These are phyloP conservation scores for Spodoptera picta DNA, from an alignment of 2,888 invertebrate species.

Conservation along the genomic window DNA sequence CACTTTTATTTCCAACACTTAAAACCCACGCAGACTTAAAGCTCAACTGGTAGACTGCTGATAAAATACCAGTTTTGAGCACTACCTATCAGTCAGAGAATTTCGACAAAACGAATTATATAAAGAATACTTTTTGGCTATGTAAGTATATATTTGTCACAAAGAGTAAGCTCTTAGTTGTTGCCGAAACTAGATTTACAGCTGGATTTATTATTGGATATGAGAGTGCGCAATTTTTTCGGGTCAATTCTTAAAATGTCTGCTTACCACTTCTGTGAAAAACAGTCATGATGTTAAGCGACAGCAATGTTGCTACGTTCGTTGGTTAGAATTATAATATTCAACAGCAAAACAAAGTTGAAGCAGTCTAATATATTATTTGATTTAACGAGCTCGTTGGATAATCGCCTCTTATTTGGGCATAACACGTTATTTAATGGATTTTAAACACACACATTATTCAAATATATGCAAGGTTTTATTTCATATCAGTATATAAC, in stretches of 20 bases:
- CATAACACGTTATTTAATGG: slow-evolving; percentile 62
- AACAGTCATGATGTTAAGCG: too few species aligned
- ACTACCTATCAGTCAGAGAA: slow-evolving; percentile 7
- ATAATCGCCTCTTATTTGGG: slow-evolving; percentile 60
- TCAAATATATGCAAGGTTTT: slow-evolving; percentile 56
- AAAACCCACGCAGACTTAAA: slow-evolving; percentile 2
- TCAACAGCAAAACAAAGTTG: slow-evolving; percentile 34
- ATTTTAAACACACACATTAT: slow-evolving; percentile 59
- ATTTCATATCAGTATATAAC: slow-evolving; percentile 69
- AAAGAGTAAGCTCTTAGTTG: not conserved
- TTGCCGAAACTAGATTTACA: too few species aligned
- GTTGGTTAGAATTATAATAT: slow-evolving; percentile 34
- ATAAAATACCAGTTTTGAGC: slow-evolving; percentile 20
- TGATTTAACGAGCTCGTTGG: slow-evolving; percentile 54
- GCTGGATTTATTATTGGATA: too few species aligned
- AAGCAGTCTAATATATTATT: slow-evolving; percentile 53
- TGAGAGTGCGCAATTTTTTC: too few species aligned
- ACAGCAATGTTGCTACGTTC: slow-evolving; percentile 17
- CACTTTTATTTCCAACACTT: slow-evolving; percentile 1
- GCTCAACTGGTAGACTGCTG: not conserved
- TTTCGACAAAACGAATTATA: slow-evolving; percentile 27
- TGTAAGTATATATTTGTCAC: slow-evolving; percentile 13
- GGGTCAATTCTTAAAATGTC: too few species aligned
- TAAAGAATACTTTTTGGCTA: slow-evolving; percentile 23
- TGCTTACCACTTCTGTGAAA: too few species aligned